Evolutionary conservation across 53 echinoderm and acorn worm species (phyloP).

Genomic region (Mesocentrotus franciscanus): DNA sequence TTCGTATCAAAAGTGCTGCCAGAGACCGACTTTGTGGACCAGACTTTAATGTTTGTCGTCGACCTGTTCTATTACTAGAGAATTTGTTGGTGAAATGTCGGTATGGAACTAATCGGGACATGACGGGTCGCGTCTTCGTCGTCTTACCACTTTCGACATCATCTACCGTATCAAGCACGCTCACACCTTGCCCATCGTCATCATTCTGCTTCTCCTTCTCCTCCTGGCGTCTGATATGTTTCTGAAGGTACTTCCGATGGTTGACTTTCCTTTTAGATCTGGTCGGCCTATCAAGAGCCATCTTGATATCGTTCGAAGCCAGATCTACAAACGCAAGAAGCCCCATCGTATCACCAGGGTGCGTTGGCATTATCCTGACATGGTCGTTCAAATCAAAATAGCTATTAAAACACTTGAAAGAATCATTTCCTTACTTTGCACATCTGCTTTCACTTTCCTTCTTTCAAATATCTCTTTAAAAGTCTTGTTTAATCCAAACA

Average conservation of each 20-base stretch:
- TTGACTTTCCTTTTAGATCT: conserved; percentile 78
- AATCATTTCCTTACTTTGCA: neutral
- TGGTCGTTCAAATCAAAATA: neutral
- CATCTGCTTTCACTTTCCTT: no score
- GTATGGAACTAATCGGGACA: neutral
- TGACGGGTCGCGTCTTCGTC: neutral
- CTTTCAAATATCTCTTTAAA: neutral
- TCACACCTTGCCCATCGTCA: neutral
- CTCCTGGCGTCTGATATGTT: conserved; percentile 70
- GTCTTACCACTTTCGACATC: neutral
- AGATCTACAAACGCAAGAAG: conserved; percentile 72
- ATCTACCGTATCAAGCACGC: neutral
- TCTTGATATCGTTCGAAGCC: conserved; percentile 78
- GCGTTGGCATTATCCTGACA: conserved; percentile 16
- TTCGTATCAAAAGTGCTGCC: conserved; percentile 71
- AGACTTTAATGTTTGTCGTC: conserved; percentile 32
- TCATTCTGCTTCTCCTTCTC: conserved; percentile 48
- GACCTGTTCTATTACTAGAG: neutral
- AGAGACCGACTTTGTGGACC: conserved; percentile 69
- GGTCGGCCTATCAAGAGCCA: conserved; percentile 73
- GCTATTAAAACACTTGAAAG: neutral
- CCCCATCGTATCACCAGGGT: neutral
- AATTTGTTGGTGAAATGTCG: neutral
- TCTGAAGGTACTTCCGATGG: conserved; percentile 81
- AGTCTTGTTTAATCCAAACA: neutral